Base-by-base conservation (phyloP, 2,888 invertebrate species). In the Lypha dubia region DNA sequence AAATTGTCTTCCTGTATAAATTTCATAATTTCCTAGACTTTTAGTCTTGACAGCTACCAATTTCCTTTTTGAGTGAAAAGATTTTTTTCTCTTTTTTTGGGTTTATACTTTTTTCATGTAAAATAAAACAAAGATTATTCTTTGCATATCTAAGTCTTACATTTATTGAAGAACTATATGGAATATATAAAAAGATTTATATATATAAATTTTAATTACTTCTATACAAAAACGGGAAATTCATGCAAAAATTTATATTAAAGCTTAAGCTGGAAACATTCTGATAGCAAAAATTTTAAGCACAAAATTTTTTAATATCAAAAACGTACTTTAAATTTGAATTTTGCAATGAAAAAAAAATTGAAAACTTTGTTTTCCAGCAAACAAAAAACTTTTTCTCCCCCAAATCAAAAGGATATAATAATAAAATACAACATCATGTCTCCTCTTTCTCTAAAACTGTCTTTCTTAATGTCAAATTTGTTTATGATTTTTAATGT, bases 1-100 rank as follows among this genome's bases (percentile, higher is more conserved):
- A 90, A 91, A 91, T 91, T 90, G 89, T 89, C 91, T 90, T 90
- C 91, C 91, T 90, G 90, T 90, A 90, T 90, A 89, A 90, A 91
- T 91, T 90, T 91, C 90, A 91, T 90, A 90, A 91, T 90, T 90
- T 90, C 91, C 89, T 89, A 88, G n/a, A 89, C 88, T 88, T 88
- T 89, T 87, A 89, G 88, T 89, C 88, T 88, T 89, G 90, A 88
- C 89, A 88, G 90, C 88, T 89, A 88, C 89, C 90, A 90, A 90
- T 90, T 90, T 90, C 90, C 90, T 90, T 67, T 68, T 51, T 15
- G 51, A 44, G 44, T 77, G 32, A 51, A 70, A 20, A 49, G 32
- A 41, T 68, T 22, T 49, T 81, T 60, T 74, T 35, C 17, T 5
- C 62, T 24, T 49, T 81, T 62, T 74, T 38, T 20, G 3, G 0